Base-by-base conservation (phyloP, 2,797 vertebrate genomes). In the Acrocephalus scirpaceus region DNA sequence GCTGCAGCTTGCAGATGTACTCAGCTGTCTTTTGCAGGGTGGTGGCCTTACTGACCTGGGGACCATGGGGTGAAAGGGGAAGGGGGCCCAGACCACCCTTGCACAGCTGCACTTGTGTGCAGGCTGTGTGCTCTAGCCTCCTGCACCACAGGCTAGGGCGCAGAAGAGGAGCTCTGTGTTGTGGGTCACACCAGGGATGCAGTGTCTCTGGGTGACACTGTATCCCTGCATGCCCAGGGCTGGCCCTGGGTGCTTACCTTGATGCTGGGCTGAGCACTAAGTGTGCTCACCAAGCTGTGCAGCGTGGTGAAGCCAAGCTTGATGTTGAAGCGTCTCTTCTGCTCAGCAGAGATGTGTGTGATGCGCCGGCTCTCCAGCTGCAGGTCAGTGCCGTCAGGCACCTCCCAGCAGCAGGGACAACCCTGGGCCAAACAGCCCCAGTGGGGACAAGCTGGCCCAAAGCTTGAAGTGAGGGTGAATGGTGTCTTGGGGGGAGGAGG, bases 261-360 rank as follows among this genome's bases (percentile, higher is more conserved):
- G 94, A 99, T 97, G 97, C 98, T 99, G 32, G 99, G 99, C 97
- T 99, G 99, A 62, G 99, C 97, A 48, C 98, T 99, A 71, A 99
- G 98, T 0, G 99, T 99, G 74, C 99, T 99, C 97, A 99, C 99
- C 27, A 99, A 98, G 95, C 98, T 98, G 27, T 99, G 99, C 82
- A 99, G 98, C 1, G 99, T 99, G 97, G 99, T 99, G 32, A 99
- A 99, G 26, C 99, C 99, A 92, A 99, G 95, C 97, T 99, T 99
- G 98, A 99, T 99, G 96, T 99, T 99, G 97, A 99, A 99, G 32
- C 99, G 99, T 44, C 99, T 98, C 97, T 99, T 99, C 98, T 99
- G 99, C 96, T 99, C 99, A 0, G 99, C 99, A 0, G 99, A 99
- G 97, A 99, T 99, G 97, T 99, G 99, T 1, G 99, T 99, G 95